Evolutionary conservation across 2,113 vertebrate species (phyloP), one percentile per base, ranked within the genome.

Genomic region (Climacteris rufus): DNA sequence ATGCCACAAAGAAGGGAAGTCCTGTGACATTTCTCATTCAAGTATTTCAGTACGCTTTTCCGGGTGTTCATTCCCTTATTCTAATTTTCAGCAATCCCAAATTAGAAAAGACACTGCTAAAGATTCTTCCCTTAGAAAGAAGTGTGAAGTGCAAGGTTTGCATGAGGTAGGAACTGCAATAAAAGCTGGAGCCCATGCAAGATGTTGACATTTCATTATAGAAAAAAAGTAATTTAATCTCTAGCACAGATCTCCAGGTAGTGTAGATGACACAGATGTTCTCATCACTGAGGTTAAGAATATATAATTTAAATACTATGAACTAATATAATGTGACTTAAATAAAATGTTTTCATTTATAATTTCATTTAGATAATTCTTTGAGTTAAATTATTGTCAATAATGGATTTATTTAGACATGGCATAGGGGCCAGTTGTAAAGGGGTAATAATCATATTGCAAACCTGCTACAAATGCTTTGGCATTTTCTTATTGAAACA

Each of bases 41-140:
- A 12, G 2, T 59, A 24, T 30, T 71, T 30, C 56, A 35, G 6
- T 65, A 54, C 15, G 6, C 11, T 33, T 92, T 91, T 31, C 84
- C 87, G 0, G 4, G 11, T 27, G 1, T 81, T 45, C 96, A 97
- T 37, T 94, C 93, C 4, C 17, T 92, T 37, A 35, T 60, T 33
- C 24, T 97, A 54, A 85, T 95, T 53, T 82, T 93, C 30, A 76
- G 88, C 89, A 95, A 94, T 47, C 70, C 86, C 28, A 92, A 45
- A 15, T 13, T 97, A 47, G 52, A 83, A 88, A 93, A 63, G 31
- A 4, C 23, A 49, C 31, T 94, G 11, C 19, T 49, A 20, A 89
- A 39, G 19, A 75, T 81, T 63, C 23, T 90, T 11, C 2, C 19
- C 40, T 74, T 49, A 17, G n/a, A 57, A 49, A 49, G 17, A 39